A percentile compares a stretch with the other conserved stretches of the same genome.
Evolutionary conservation across 2,113 vertebrate genomes (phyloP).

Genomic region (Colius striatus): DNA sequence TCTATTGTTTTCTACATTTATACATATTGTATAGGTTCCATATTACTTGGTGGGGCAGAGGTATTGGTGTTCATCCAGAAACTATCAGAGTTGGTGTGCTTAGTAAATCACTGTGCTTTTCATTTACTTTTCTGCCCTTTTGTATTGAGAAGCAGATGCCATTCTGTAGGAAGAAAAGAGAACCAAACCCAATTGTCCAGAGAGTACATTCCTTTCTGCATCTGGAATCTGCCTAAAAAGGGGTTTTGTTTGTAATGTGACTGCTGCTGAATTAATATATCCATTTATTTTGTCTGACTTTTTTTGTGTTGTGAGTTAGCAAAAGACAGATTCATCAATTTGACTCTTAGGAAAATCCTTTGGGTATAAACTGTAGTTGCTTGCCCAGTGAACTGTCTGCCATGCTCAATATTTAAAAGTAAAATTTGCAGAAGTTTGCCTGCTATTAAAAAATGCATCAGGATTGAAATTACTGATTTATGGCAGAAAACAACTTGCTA

Average conservation of each 20-base stretch:
- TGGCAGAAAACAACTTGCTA: not conserved
- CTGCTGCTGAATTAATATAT: slow-evolving; percentile 29
- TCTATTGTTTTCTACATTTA: not conserved
- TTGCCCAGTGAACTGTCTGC: slow-evolving; percentile 34
- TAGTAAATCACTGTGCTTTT: not conserved
- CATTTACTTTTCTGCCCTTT: not conserved
- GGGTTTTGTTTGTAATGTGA: not conserved
- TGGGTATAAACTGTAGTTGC: not conserved
- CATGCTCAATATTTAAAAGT: slow-evolving; percentile 17
- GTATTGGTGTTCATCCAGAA: not conserved
- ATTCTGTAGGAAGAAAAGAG: not conserved
- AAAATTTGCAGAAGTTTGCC: not conserved
- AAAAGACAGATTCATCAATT: not conserved
- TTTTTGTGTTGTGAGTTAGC: not conserved
- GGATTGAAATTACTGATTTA: slow-evolving; percentile 19
- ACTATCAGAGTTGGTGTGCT: not conserved
- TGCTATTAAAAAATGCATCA: not conserved
- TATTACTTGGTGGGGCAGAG: not conserved
- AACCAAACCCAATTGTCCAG: accelerated
- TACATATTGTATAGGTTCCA: not conserved
- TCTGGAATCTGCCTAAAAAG: not conserved
- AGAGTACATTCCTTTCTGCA: not conserved
- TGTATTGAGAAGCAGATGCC: not conserved
- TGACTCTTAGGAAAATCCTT: not conserved
- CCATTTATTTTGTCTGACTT: not conserved